A percentile compares a stretch with the other conserved stretches of the same genome.
phyloP scores from a whole-genome alignment of 2,888 invertebrate species.

The Zygothrica quintamaculata region DNA sequence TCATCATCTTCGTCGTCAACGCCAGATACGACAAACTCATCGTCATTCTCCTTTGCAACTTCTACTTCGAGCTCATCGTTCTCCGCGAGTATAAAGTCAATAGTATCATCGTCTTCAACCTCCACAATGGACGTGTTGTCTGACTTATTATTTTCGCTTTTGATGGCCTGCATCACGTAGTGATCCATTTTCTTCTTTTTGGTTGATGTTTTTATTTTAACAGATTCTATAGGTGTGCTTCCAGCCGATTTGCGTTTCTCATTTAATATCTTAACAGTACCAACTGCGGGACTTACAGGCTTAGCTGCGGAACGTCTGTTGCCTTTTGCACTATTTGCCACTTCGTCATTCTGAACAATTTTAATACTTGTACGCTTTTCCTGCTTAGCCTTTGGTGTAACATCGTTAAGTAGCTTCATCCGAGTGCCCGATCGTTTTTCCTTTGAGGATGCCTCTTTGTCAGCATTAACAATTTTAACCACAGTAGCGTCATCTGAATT shows the following conservation, averaged over 20 bases:
- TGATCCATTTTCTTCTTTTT: constrained; percentile 77
- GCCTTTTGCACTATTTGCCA: constrained; percentile 27
- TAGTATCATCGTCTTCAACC: constrained; percentile 72
- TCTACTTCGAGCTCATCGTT: constrained; percentile 55
- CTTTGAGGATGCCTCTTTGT: constrained; percentile 46
- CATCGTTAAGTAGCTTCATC: constrained; percentile 65
- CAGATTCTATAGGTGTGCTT: constrained; percentile 49
- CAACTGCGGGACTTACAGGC: constrained; percentile 21
- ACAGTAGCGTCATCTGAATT: constrained; percentile 20
- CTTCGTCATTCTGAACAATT: constrained; percentile 66
- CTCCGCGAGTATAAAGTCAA: constrained; percentile 79
- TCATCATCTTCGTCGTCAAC: constrained; percentile 60
- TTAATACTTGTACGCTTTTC: constrained; percentile 66
- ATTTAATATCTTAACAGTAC: constrained; percentile 60
- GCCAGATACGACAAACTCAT: constrained; percentile 60
- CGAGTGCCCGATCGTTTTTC: constrained; percentile 52
- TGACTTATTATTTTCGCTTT: constrained; percentile 67
- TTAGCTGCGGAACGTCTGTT: constrained; percentile 43
- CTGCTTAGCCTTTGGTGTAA: constrained; percentile 36
- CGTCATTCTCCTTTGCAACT: constrained; percentile 44
- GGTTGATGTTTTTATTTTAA: constrained; percentile 62
- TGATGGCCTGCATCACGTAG: constrained; percentile 79
- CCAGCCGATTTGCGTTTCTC: constrained; percentile 51
- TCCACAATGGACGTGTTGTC: constrained; percentile 36
- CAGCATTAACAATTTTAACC: constrained; percentile 68